Conservation (phyloP, 2,113 vertebrate species). For the Scatophagus argus region DNA sequence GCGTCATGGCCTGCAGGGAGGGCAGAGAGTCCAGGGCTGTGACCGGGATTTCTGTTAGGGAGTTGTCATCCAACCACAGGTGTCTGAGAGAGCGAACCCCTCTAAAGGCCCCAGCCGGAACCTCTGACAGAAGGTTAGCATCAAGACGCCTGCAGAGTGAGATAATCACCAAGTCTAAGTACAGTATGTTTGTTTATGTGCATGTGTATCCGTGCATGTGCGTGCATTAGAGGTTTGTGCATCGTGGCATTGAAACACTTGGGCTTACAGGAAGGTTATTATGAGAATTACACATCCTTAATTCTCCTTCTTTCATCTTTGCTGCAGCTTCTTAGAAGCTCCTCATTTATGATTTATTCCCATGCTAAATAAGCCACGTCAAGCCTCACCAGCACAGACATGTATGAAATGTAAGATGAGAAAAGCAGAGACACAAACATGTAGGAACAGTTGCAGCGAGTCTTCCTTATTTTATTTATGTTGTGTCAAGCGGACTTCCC, state of each 20-base stretch:
- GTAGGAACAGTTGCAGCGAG: constrained; percentile 21
- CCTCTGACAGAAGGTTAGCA: constrained; percentile 93
- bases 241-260: constrained; percentile 42
- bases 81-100: constrained; percentile 91
- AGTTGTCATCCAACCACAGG: constrained; percentile 97
- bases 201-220: constrained; percentile 18
- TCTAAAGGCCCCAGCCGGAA: constrained; percentile 90
- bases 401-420: constrained; percentile 64
- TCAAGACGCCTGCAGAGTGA: constrained; percentile 90
- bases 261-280: constrained; percentile 66
- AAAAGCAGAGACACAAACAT: constrained; percentile 50
- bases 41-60: constrained; percentile 91
- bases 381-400: constrained; percentile 69
- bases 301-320: constrained; percentile 67
- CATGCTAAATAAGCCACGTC: constrained; percentile 80
- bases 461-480: constrained; percentile 27
- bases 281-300: constrained; percentile 67
- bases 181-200: constrained; percentile 39
- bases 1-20: constrained; percentile 94
- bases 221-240: constrained; percentile 51
- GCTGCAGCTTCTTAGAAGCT: constrained; percentile 68
- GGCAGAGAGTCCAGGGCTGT: constrained; percentile 90
- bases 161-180: constrained; percentile 59
- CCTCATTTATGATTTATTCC: constrained; percentile 85
- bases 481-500: constrained; percentile 9